Base-by-base conservation (phyloP, 2,888 invertebrate genomes). In the Epinotia ramella region DNA sequence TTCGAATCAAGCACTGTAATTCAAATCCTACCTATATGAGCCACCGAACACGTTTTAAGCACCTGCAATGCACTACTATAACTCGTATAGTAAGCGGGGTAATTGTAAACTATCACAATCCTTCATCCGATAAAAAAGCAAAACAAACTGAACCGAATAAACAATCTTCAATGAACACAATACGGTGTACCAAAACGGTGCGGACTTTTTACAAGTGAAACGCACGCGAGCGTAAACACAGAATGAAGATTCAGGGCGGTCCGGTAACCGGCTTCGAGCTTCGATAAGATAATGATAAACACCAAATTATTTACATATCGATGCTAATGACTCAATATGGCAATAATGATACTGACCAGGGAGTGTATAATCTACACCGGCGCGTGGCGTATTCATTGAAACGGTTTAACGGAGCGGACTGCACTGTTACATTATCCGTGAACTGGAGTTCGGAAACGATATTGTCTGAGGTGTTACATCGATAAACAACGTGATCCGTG, bases 271-370 rank as follows among this genome's bases (percentile, higher is more conserved):
- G 84, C 84, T 83, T 80, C 84, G 83, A 84, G 79, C 80, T 80
- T 82, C 82, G 92, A 92, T 92, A 90, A 92, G 92, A 91, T 92
- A 28, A 91, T 80, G 80, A 76, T 67, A 77, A 77, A 76, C 56
- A 69, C 73, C 65, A 76, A 83, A 81, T 82, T 84, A 84, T 85
- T 84, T 81, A 84, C 83, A 81, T 83, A 85, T 83, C 82, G 81
- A 78, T 78, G 77, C 79, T 78, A 71, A 72, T 76, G 53, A 12
- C 59, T n/a, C 68, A 71, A 78, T 71, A 71, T 67, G n/a, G 40
- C 11, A n/a, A 40, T 81, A 75, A 63, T 62, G 60, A 67, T 84
- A 88, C 91, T 85, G 88, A 92, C 92, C 91, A 81, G 86, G 80
- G 80, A 85, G 53, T 53, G 53, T 82, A 83, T 89, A 89, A 81